Evolutionary conservation across 2,797 vertebrate species (phyloP).

Genomic region (Sebastes jordani): DNA sequence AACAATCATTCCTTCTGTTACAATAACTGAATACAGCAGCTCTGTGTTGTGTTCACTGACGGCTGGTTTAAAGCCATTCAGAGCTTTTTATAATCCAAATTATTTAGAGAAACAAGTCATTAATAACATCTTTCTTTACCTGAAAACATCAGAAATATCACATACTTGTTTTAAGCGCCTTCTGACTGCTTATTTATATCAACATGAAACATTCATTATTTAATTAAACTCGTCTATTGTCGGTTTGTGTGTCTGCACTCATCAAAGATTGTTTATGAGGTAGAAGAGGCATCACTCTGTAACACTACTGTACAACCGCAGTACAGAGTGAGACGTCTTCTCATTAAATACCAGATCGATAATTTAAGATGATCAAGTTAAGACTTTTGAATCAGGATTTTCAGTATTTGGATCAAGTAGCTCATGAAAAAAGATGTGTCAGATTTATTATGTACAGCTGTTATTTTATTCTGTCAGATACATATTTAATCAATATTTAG

Average conservation of each 20-base stretch:
- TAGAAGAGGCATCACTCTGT: not conserved
- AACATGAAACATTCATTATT: not conserved
- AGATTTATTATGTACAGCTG: too few relatives aligned
- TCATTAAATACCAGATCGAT: not conserved
- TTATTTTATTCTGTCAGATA: too few relatives aligned
- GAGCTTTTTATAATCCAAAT: not conserved
- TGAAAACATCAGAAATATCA: not conserved
- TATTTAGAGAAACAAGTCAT: not conserved
- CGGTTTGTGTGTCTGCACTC: not conserved
- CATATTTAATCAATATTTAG: too few relatives aligned
- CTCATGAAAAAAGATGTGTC: too few relatives aligned
- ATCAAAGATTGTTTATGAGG: not conserved
- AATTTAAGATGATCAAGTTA: too few relatives aligned
- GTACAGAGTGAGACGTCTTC: not conserved
- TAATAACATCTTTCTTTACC: not conserved
- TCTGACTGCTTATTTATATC: not conserved
- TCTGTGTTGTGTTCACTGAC: not conserved
- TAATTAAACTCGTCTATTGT: not conserved
- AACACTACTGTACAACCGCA: not conserved
- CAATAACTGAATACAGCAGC: not conserved
- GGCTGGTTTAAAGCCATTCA: too few relatives aligned
- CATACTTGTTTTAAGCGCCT: too few relatives aligned
- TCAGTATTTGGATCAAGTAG: too few relatives aligned
- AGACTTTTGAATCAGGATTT: too few relatives aligned
- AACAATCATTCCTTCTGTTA: too few relatives aligned